A percentile compares a stretch with the other conserved stretches of the same genome.
phyloP scores from a whole-genome alignment of 2,888 invertebrate species.

The Pseudococcus longispinus region DNA sequence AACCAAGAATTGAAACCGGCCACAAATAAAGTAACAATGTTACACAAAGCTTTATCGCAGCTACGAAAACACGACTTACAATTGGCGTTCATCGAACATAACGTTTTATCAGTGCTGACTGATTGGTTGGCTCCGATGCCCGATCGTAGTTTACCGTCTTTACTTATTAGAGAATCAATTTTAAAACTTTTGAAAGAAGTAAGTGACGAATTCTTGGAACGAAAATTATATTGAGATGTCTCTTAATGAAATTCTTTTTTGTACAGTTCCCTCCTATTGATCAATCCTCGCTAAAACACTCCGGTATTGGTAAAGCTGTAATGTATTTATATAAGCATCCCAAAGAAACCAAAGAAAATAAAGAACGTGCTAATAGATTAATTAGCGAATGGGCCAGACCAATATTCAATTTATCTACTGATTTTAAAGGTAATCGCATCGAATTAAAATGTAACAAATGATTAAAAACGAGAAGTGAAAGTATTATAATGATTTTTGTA shows the following conservation, averaged over 20 bases:
- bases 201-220: conserved; percentile 62
- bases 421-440: conserved; percentile 71
- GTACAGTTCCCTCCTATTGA: conserved; percentile 85
- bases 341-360: conserved; percentile 91
- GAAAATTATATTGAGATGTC: background rate
- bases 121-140: conserved; percentile 99
- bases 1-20: conserved; percentile 87
- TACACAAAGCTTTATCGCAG: conserved; percentile 87
- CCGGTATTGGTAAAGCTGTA: conserved; percentile 97
- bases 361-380: conserved; percentile 86
- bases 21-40: conserved; percentile 89
- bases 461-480: background rate
- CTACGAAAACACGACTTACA: conserved; percentile 94
- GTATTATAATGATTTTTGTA: conserved; percentile 54
- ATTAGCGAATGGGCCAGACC: conserved; percentile 98
- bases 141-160: conserved; percentile 92
- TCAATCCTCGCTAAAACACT: conserved; percentile 88
- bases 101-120: conserved; percentile 85
- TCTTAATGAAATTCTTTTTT: conserved; percentile 58
- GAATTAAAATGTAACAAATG: background rate
- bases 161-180: conserved; percentile 88
- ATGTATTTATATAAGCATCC: conserved; percentile 99
- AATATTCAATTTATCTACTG: conserved; percentile 93
- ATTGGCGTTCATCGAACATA: conserved; percentile 94
- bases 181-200: conserved; percentile 81